Evolutionary conservation across 2,888 invertebrate species (phyloP).

Genomic region (Diplolepis rosae): DNA sequence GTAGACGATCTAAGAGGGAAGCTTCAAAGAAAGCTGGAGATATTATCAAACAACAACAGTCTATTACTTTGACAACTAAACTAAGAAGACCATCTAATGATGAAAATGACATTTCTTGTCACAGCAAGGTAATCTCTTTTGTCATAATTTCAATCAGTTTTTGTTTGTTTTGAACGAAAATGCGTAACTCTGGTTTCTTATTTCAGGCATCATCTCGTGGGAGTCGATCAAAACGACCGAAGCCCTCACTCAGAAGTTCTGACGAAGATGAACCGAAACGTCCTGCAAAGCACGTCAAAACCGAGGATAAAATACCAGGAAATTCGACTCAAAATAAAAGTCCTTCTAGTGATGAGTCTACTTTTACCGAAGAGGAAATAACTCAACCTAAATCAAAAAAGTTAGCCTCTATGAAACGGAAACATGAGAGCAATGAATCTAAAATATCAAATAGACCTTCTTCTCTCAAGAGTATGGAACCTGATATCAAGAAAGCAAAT

Average conservation of each 20-base stretch:
- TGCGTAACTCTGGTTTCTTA: too few relatives aligned
- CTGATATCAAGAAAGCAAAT: constrained; percentile 47
- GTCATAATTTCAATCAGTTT: too few relatives aligned
- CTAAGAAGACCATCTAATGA: constrained; percentile 51
- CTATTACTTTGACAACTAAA: constrained; percentile 47
- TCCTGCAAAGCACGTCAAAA: constrained; percentile 54
- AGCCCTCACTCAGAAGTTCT: constrained; percentile 53
- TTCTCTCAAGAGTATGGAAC: constrained; percentile 35
- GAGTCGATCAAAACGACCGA: constrained; percentile 53
- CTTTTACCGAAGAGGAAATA: constrained; percentile 22
- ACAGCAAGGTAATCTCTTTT: constrained; percentile 47
- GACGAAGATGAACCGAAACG: constrained; percentile 60
- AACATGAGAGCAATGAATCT: constrained; percentile 30
- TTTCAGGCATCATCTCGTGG: constrained; percentile 14
- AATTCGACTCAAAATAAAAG: constrained; percentile 25
- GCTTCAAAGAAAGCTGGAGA: constrained; percentile 62
- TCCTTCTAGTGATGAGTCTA: constrained; percentile 5
- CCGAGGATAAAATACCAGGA: background rate
- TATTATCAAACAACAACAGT: constrained; percentile 61
- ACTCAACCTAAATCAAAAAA: background rate
- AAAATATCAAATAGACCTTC: constrained; percentile 14
- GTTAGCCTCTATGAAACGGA: constrained; percentile 40
- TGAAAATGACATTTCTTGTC: constrained; percentile 16
- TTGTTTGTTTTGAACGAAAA: too few relatives aligned
- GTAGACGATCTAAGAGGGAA: constrained; percentile 52